These are phyloP conservation scores for Aphodius granarius DNA, from an alignment of 2,888 invertebrate species.

Conservation along the genomic window DNA sequence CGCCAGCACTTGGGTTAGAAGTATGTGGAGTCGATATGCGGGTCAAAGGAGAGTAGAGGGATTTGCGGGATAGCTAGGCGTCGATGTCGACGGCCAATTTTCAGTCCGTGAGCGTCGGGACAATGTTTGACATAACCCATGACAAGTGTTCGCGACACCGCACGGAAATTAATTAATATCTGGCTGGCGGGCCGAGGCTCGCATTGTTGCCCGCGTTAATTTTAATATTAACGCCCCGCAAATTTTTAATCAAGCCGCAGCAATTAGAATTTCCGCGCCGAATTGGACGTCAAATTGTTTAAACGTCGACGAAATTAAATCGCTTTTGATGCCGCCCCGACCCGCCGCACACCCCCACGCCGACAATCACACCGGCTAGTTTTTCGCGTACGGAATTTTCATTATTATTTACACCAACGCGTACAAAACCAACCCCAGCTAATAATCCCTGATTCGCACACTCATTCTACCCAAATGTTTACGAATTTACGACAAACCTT, in stretches of 20 bases:
- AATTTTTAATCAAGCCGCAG: slow-evolving; percentile 48
- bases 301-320: slow-evolving; percentile 43
- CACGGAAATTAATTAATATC: slow-evolving; percentile 48
- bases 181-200: slow-evolving; percentile 30
- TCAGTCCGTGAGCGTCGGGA: slow-evolving; percentile 37
- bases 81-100: neutral
- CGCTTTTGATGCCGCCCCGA: slow-evolving; percentile 29
- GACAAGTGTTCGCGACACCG: slow-evolving; percentile 45
- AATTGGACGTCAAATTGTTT: slow-evolving; percentile 44
- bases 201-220: slow-evolving; percentile 45
- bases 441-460: slow-evolving; percentile 13
- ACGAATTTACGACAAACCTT: neutral
- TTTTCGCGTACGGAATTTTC: slow-evolving; percentile 33
- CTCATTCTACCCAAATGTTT: slow-evolving; percentile 1
- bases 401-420: slow-evolving; percentile 32
- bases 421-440: neutral
- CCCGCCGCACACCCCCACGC: neutral
- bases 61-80: no score
- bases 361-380: slow-evolving; percentile 13
- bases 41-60: no score
- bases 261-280: slow-evolving; percentile 45
- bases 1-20: neutral
- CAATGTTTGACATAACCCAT: slow-evolving; percentile 48
- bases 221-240: slow-evolving; percentile 48
- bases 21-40: neutral